phyloP scores from a whole-genome alignment of 2,888 invertebrate genomes.

The Torymus auratus region DNA sequence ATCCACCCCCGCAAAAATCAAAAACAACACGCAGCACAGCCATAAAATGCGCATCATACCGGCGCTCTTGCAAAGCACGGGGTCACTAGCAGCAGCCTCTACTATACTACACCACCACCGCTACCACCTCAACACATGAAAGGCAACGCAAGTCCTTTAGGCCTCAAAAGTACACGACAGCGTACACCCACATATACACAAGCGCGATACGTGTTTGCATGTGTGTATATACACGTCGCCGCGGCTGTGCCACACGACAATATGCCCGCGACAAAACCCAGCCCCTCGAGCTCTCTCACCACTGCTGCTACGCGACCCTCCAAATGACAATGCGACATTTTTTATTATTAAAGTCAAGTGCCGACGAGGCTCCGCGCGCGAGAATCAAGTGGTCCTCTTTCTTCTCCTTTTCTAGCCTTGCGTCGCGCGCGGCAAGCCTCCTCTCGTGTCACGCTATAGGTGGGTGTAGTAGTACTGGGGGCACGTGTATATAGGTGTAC shows the following conservation, averaged over 20 bases:
- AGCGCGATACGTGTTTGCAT: no score
- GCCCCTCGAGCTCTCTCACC: constrained; percentile 62
- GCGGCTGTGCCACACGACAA: constrained; percentile 16
- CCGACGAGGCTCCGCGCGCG: constrained; percentile 53
- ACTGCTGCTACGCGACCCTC: constrained; percentile 59
- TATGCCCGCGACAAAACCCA: constrained; percentile 52
- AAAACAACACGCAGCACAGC: background rate
- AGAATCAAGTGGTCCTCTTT: constrained; percentile 54
- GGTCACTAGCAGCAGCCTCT: constrained; percentile 17
- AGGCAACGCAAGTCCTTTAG: constrained; percentile 29
- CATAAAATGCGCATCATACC: no score
- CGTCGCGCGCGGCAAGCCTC: background rate
- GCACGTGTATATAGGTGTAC: background rate
- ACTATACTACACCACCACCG: no score
- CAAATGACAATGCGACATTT: constrained; percentile 70
- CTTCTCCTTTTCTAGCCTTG: constrained; percentile 9
- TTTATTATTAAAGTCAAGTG: constrained; percentile 70
- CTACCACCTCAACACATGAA: background rate
- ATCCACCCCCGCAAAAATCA: background rate
- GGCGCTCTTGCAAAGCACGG: background rate
- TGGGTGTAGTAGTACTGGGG: background rate
- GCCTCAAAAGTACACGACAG: constrained; percentile 25
- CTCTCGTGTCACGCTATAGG: no score
- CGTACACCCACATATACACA: background rate
- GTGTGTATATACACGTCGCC: no score